A percentile compares a stretch with the other conserved stretches of the same genome.
Evolutionary conservation across 2,113 vertebrate species (phyloP).

Genomic region (Acanthisitta chloris): DNA sequence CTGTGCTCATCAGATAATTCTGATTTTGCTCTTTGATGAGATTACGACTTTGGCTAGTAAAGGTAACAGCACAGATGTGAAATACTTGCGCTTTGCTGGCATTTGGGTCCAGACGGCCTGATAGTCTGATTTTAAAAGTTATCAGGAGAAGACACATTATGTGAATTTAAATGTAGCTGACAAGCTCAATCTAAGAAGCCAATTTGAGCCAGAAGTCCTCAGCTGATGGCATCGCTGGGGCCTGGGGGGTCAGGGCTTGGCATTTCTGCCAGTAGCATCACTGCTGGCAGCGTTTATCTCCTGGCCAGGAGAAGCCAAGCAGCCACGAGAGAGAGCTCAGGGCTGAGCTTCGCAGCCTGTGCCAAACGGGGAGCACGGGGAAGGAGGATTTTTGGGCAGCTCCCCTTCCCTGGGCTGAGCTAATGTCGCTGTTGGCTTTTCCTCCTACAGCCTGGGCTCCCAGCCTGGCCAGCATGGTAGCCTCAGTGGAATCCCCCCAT

Average conservation of each 20-base stretch:
- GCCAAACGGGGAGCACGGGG: neutral
- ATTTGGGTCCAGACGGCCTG: accelerated
- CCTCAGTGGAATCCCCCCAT: neutral
- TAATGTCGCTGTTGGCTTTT: accelerated
- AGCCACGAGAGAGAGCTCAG: accelerated
- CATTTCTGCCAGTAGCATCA: neutral
- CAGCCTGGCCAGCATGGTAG: accelerated
- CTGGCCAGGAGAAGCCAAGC: accelerated
- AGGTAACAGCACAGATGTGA: neutral
- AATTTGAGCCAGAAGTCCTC: neutral
- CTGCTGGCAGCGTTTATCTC: neutral
- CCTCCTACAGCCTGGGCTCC: accelerated
- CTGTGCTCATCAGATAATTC: neutral
- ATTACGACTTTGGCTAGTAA: neutral
- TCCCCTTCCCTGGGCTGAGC: neutral
- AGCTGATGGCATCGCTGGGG: neutral
- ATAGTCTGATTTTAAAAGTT: neutral
- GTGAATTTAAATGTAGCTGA: neutral
- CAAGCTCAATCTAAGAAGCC: neutral
- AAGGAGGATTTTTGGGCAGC: accelerated
- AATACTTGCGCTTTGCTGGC: neutral
- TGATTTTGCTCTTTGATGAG: neutral
- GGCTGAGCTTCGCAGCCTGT: neutral
- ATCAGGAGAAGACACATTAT: neutral
- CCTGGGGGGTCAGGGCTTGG: neutral